A percentile compares a stretch with the other conserved stretches of the same genome.
phyloP scores from a whole-genome alignment of 1,140 invertebrate genomes.

The Drosophila repleta region DNA sequence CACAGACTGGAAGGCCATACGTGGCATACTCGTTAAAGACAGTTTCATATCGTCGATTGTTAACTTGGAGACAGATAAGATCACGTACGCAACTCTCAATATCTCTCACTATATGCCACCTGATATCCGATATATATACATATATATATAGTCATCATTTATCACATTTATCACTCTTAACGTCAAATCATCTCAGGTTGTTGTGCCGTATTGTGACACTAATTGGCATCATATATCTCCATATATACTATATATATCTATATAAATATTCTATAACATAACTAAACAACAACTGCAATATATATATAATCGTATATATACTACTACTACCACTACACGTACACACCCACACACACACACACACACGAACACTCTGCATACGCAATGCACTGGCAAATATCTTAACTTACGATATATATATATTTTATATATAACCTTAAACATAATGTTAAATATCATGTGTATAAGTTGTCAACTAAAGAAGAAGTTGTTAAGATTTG shows the following conservation, averaged over 20 bases:
- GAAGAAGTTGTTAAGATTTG: slow-evolving; percentile 7
- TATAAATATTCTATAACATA: slow-evolving; percentile 43
- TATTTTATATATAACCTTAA: slow-evolving; percentile 29
- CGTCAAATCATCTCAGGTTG: slow-evolving; percentile 31
- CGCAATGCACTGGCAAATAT: slow-evolving; percentile 76
- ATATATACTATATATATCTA: slow-evolving; percentile 27
- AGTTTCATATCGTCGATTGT: slow-evolving; percentile 99
- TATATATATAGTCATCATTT: slow-evolving; percentile 71
- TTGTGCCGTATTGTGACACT: slow-evolving; percentile 39
- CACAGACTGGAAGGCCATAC: slow-evolving; percentile 97
- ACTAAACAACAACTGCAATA: slow-evolving; percentile 29
- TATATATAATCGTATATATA: slow-evolving; percentile 47
- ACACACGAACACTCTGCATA: slow-evolving; percentile 61
- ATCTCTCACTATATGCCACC: slow-evolving; percentile 64
- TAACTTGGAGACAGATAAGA: slow-evolving; percentile 97
- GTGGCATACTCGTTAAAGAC: slow-evolving; percentile 96
- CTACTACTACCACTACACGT: slow-evolving; percentile 31
- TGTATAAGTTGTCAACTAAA: slow-evolving; percentile 37
- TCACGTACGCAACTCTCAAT: slow-evolving; percentile 91
- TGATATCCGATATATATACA: slow-evolving; percentile 24
- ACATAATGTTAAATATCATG: slow-evolving; percentile 7
- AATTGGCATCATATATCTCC: slow-evolving; percentile 32
- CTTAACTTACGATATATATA: slow-evolving; percentile 46
- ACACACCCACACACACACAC: slow-evolving; percentile 16
- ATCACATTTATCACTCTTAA: slow-evolving; percentile 26